Conservation (phyloP, 2,113 vertebrate genomes). For the Benitochromis conjunctus region DNA sequence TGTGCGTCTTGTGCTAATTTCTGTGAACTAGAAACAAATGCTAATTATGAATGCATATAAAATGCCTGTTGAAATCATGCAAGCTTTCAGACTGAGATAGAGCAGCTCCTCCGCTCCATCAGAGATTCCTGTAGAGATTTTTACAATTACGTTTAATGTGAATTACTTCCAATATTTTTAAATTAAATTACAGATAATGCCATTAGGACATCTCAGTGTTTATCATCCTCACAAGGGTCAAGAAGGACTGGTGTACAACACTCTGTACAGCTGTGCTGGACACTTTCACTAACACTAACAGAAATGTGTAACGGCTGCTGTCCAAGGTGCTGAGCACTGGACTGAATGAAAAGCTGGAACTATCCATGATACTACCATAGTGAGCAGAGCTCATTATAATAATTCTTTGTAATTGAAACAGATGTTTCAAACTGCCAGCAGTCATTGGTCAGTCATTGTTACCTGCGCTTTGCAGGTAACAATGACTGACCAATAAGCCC, state of each 20-base stretch:
- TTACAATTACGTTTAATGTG: neutral
- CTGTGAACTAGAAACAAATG: neutral
- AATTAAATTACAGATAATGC: neutral
- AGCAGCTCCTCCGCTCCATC: neutral
- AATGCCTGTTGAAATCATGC: neutral
- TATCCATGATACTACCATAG: neutral
- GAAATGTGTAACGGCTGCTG: neutral
- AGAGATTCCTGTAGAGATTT: neutral
- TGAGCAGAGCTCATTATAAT: neutral
- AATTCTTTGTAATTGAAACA: neutral
- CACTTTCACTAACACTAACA: too few species aligned
- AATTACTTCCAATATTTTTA: neutral
- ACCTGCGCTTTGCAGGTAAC: too few species aligned
- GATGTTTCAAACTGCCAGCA: neutral
- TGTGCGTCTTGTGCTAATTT: neutral
- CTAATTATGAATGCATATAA: neutral
- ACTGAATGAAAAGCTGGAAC: neutral
- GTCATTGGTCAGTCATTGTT: too few species aligned
- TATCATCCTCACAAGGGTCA: neutral
- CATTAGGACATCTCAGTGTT: neutral
- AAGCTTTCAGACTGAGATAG: neutral
- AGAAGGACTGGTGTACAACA: too few species aligned
- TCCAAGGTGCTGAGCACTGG: conserved; percentile 21
- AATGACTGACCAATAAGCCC: neutral
- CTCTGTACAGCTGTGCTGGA: neutral